phyloP scores from a whole-genome alignment of 2,113 vertebrate species.

The Zosterops pallidus region DNA sequence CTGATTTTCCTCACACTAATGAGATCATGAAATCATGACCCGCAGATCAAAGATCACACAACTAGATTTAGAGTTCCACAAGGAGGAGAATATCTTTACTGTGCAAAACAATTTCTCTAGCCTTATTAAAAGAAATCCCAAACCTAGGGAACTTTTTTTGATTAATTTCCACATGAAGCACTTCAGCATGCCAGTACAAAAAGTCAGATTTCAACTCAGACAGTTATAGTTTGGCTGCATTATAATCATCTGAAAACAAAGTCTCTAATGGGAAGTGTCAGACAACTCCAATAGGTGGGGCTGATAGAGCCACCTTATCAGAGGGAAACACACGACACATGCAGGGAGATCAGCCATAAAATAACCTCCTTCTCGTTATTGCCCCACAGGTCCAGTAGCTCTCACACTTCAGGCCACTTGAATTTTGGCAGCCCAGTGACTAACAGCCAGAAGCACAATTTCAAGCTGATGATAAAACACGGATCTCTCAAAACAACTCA shows the following conservation, averaged over 20 bases:
- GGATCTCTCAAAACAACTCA: slow-evolving; percentile 47
- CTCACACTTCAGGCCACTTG: slow-evolving; percentile 24
- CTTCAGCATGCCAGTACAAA: neutral
- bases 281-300: slow-evolving; percentile 54
- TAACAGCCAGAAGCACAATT: slow-evolving; percentile 38
- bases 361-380: slow-evolving; percentile 25
- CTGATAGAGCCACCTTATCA: slow-evolving; percentile 28
- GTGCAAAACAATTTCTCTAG: neutral
- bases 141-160: neutral
- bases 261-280: slow-evolving; percentile 13
- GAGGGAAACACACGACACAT: slow-evolving; percentile 13
- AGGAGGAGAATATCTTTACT: neutral
- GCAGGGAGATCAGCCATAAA: slow-evolving; percentile 26
- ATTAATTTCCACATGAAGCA: neutral
- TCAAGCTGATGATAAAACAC: slow-evolving; percentile 37
- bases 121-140: neutral
- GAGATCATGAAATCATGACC: neutral
- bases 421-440: slow-evolving; percentile 57
- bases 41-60: slow-evolving; percentile 1
- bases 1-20: neutral
- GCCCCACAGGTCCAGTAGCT: slow-evolving; percentile 37
- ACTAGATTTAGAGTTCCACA: neutral
- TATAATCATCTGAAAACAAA: slow-evolving; percentile 36
- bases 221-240: neutral
- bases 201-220: slow-evolving; percentile 38